Conservation (phyloP, 2,888 invertebrate genomes). For the Agapetus fuscipes region DNA sequence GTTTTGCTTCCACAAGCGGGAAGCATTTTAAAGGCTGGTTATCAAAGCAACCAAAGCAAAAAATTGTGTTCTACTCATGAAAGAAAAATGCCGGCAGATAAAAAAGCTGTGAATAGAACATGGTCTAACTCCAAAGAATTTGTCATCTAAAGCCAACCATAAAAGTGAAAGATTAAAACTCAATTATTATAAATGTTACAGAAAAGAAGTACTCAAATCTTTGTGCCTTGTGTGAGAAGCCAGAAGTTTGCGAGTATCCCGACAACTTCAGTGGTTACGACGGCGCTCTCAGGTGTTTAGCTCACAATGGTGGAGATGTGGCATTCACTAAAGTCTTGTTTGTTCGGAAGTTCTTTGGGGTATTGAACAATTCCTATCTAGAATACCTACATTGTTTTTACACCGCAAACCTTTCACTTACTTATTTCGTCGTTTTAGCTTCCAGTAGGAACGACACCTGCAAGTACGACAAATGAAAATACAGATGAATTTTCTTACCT, state of each 20-base stretch:
- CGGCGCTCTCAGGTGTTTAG: constrained; percentile 74
- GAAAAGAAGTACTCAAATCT: constrained; percentile 68
- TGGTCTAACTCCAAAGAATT: no score
- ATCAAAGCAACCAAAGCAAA: no score
- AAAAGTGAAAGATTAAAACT: no score
- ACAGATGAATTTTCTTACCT: constrained; percentile 63
- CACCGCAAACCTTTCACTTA: no score
- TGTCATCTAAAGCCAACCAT: no score
- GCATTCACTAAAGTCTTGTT: constrained; percentile 80
- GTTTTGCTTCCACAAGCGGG: no score
- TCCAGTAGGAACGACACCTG: constrained; percentile 25
- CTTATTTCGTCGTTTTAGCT: not conserved
- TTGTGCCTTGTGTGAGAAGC: constrained; percentile 69
- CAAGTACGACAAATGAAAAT: constrained; percentile 48
- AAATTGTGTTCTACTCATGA: no score
- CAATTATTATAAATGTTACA: constrained; percentile 27
- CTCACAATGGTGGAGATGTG: constrained; percentile 72
- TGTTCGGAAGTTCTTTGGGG: constrained; percentile 70
- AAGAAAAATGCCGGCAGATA: no score
- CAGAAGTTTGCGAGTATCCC: constrained; percentile 66
- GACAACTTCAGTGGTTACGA: constrained; percentile 81
- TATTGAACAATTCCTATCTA: constrained; percentile 25
- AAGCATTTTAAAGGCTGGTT: no score
- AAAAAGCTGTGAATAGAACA: no score
- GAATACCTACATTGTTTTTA: not conserved